These are phyloP conservation scores for Orius insidiosus DNA, from an alignment of 1,140 invertebrate genomes.

Conservation along the genomic window DNA sequence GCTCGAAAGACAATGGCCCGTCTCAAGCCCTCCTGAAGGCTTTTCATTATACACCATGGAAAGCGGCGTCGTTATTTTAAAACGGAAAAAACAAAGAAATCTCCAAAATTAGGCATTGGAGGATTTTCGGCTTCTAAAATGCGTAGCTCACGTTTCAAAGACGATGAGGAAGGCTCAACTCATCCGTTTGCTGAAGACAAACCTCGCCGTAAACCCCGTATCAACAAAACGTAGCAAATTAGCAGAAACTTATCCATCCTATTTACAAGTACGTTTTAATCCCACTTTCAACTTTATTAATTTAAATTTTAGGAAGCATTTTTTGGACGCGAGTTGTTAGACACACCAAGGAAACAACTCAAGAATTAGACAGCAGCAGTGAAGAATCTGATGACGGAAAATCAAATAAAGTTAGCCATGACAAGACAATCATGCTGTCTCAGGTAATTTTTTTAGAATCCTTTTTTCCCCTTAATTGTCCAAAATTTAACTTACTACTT, in stretches of 20 bases:
- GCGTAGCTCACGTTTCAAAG: conserved; percentile 38
- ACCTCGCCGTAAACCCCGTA: conserved; percentile 50
- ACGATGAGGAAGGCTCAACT: conserved; percentile 28
- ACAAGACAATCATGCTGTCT: conserved; percentile 39
- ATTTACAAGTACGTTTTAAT: conserved; percentile 46
- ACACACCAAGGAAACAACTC: conserved; percentile 38
- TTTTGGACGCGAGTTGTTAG: conserved; percentile 72
- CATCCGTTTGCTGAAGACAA: conserved; percentile 29
- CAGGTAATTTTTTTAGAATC: conserved; percentile 26
- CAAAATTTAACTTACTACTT: conserved; percentile 7
- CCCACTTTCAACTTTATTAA: neutral
- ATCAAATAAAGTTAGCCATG: conserved; percentile 25
- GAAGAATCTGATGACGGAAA: conserved; percentile 31
- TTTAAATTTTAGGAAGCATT: conserved; percentile 66
- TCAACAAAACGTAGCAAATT: conserved; percentile 80
- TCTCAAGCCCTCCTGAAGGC: conserved; percentile 55
- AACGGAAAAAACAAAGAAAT: conserved; percentile 74
- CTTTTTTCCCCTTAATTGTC: neutral
- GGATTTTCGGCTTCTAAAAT: conserved; percentile 70
- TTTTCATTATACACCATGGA: conserved; percentile 69
- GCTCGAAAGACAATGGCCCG: conserved; percentile 45
- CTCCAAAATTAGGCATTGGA: conserved; percentile 79
- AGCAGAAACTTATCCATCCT: conserved; percentile 82
- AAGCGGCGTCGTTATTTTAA: conserved; percentile 52
- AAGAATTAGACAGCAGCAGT: conserved; percentile 33